These are phyloP conservation scores for Panulirus ornatus DNA, from an alignment of 1,140 invertebrate species.

Conservation along the genomic window DNA sequence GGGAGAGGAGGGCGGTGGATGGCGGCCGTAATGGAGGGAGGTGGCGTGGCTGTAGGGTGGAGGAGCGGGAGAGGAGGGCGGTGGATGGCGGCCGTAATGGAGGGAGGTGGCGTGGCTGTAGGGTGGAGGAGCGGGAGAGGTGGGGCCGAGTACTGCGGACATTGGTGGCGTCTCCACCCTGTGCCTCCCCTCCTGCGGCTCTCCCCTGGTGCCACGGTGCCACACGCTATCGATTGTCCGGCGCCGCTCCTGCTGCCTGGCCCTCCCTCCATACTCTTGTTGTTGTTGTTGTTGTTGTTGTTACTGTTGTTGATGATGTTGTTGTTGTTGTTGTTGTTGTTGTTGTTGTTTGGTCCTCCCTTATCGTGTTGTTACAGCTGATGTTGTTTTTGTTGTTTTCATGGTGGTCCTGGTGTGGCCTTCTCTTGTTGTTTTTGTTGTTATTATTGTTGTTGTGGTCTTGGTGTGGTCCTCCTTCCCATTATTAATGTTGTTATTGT, in stretches of 20 bases:
- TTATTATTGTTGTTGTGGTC: not conserved
- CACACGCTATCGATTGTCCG: slow-evolving; percentile 46
- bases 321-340: not conserved
- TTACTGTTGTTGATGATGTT: not conserved
- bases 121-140: not conserved
- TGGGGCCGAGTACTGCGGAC: slow-evolving; percentile 42
- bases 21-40: no score
- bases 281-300: not conserved
- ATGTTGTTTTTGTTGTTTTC: not conserved
- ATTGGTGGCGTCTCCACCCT: slow-evolving; percentile 33
- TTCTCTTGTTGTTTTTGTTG: not conserved
- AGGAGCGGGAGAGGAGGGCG: no score
- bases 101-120: not conserved
- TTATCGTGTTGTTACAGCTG: not conserved
- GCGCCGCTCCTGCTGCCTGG: slow-evolving; percentile 11
- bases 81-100: not conserved
- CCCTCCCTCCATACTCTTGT: not conserved
- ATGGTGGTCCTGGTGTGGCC: not conserved
- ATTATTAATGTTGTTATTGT: no score
- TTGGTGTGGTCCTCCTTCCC: no score
- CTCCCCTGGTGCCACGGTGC: slow-evolving; percentile 39
- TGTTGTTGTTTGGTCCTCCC: not conserved
- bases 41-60: no score
- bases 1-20: no score
- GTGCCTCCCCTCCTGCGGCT: not conserved